Conservation (phyloP, 2,888 invertebrate species). For the Standfussiana lucernea region DNA sequence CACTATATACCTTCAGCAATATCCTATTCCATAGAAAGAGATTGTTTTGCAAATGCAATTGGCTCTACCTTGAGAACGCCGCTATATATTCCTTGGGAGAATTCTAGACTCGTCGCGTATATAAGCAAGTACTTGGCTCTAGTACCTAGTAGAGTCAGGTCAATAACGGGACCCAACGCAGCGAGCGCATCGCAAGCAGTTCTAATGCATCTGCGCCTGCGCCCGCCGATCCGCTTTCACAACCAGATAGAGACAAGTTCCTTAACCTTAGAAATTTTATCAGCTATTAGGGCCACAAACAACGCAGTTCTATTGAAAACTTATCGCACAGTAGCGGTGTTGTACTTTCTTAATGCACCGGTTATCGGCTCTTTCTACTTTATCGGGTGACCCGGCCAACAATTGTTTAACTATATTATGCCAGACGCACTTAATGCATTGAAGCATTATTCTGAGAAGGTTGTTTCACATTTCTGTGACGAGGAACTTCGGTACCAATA, state of each 20-base stretch:
- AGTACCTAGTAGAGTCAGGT: constrained; percentile 76
- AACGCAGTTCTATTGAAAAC: constrained; percentile 71
- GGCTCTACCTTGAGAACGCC: constrained; percentile 57
- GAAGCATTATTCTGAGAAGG: constrained; percentile 71
- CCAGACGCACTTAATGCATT: constrained; percentile 68
- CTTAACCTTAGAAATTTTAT: constrained; percentile 78
- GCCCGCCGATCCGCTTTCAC: constrained; percentile 72
- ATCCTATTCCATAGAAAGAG: constrained; percentile 57
- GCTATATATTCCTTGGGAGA: constrained; percentile 54
- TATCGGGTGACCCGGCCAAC: constrained; percentile 86
- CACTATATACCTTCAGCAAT: constrained; percentile 48
- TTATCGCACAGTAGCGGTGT: constrained; percentile 77
- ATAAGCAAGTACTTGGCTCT: constrained; percentile 60
- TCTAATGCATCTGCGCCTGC: constrained; percentile 82
- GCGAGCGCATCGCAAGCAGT: constrained; percentile 82
- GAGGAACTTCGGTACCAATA: constrained; percentile 12
- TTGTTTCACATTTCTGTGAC: constrained; percentile 65
- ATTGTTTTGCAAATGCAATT: constrained; percentile 58
- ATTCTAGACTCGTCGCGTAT: constrained; percentile 67
- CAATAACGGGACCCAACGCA: constrained; percentile 84
- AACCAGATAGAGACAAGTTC: constrained; percentile 71
- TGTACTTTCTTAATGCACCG: constrained; percentile 81
- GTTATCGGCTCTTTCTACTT: constrained; percentile 82
- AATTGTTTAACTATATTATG: constrained; percentile 75
- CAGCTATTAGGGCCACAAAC: constrained; percentile 76